phyloP scores from a whole-genome alignment of 2,113 vertebrate genomes.

The Rhodinocichla rosea region DNA sequence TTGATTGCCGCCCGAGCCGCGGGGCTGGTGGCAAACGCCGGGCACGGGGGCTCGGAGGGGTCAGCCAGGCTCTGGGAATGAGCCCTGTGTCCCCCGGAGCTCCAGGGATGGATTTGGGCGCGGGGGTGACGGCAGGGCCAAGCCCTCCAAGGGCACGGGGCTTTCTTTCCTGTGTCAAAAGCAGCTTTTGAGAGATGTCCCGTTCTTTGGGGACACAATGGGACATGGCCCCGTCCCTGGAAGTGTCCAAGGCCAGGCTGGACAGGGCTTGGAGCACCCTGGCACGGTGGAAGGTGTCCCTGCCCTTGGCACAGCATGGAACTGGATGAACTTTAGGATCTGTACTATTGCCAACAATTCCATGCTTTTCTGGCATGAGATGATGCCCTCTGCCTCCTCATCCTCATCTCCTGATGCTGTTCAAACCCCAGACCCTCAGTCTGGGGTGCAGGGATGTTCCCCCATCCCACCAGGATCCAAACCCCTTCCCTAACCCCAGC shows the following conservation, averaged over 20 bases:
- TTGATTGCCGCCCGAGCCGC: not conserved
- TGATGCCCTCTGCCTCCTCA: not conserved
- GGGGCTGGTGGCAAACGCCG: not conserved
- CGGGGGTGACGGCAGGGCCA: not conserved
- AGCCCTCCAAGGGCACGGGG: not conserved
- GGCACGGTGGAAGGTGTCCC: not conserved
- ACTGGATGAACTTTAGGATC: not conserved
- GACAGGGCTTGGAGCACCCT: not conserved
- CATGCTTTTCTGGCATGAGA: rapidly evolving
- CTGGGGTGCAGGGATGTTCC: not conserved
- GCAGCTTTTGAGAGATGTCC: not conserved
- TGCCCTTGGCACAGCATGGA: not conserved
- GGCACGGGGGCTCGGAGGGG: not conserved
- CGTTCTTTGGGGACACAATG: not conserved
- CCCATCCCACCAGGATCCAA: rapidly evolving
- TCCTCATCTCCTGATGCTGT: not conserved
- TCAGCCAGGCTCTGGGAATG: not conserved
- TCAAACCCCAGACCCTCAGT: too few relatives aligned
- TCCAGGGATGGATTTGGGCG: rapidly evolving
- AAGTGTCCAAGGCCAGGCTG: not conserved
- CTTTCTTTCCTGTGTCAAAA: not conserved
- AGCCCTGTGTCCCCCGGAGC: not conserved
- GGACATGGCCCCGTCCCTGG: not conserved
- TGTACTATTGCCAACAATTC: not conserved
- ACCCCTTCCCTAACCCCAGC: rapidly evolving